Evolutionary conservation across 2,797 vertebrate species (phyloP), one percentile per base, ranked within the genome.

Genomic region (Takifugu rubripes): DNA sequence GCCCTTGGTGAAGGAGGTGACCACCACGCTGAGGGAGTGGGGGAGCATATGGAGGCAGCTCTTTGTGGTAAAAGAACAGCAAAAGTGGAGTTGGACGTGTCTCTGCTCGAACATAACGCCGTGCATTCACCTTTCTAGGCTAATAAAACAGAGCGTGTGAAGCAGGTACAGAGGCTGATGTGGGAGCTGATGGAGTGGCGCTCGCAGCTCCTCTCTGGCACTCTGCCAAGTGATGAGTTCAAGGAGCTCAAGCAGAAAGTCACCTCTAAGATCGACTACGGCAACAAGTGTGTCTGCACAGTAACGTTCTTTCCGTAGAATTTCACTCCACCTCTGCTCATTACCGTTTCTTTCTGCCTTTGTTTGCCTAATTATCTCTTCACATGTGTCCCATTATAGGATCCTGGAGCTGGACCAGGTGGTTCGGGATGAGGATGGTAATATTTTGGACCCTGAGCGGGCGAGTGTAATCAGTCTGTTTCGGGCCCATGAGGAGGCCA

Each of bases 221-320:
- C 97, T 0, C 72, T 99, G 82, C 97, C 96, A 7, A 95, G 93
- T 57, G 97, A 99, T 2, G 96, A 99, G 77, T 93, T 98, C 77
- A 99, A 99, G 82, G 96, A 99, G 69, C 92, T 99, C 51, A 99
- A 99, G 78, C 96, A 99, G 87, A 99, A 99, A 92, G 93, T 99
- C 79, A 99, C 97, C 0, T 98, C 95, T 56, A 98, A 93, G 90
- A 98, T 98, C 33, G 97, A 99, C 86, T 99, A 98, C 2, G 97
- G 96, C 44, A 99, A 99, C 90, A 98, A 92, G 97, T 99, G 92
- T 27, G 89, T 54, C 36, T 17, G 21, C 29, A 56, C 7, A 15
- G 17, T 52, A 43, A 16, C 6, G 1, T 1, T 26, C n/a, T 59
- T n/a, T 21, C 15, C 0, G 17, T 9, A 21, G n/a, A 33, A 21